A percentile compares a stretch with the other conserved stretches of the same genome.
Conservation (phyloP, 2,888 invertebrate genomes). For the Hartigia nigra region DNA sequence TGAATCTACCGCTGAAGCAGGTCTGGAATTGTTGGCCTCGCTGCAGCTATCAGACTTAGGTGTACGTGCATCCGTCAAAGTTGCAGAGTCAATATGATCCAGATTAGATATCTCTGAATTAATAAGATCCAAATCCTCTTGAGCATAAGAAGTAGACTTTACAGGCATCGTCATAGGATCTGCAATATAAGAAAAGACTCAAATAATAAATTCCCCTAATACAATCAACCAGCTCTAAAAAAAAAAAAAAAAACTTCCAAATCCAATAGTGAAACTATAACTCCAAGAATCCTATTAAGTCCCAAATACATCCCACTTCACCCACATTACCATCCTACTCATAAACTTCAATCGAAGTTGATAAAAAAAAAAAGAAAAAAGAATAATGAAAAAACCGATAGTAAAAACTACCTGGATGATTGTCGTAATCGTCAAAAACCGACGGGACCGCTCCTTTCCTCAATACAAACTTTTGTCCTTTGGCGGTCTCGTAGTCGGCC, state of each 20-base stretch:
- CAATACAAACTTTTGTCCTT: constrained; percentile 77
- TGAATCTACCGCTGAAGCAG: constrained; percentile 43
- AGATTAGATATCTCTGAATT: constrained; percentile 50
- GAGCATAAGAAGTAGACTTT: constrained; percentile 51
- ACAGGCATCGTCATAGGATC: constrained; percentile 55
- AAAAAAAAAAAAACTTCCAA: not conserved
- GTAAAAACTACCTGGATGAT: constrained; percentile 51
- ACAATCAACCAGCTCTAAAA: not conserved
- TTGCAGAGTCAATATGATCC: constrained; percentile 22
- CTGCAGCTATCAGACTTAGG: constrained; percentile 33
- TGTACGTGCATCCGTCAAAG: constrained; percentile 24
- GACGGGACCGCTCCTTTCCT: constrained; percentile 79
- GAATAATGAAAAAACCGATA: not conserved
- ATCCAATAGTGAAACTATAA: not conserved
- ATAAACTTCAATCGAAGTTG: not conserved
- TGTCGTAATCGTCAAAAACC: constrained; percentile 71
- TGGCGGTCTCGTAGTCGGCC: constrained; percentile 78
- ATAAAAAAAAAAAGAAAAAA: not conserved
- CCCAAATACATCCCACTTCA: not conserved
- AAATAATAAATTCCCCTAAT: not conserved
- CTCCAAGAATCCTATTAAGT: not conserved
- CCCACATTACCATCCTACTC: not conserved
- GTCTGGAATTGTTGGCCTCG: constrained; percentile 40
- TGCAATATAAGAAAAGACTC: constrained; percentile 27
- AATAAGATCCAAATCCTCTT: constrained; percentile 55